Percentiles rank a stretch among this genome's conserved stretches.
Evolutionary conservation across 92 coral and sea anemone genomes (phyloP).

Genomic region (Phenganax marumi): DNA sequence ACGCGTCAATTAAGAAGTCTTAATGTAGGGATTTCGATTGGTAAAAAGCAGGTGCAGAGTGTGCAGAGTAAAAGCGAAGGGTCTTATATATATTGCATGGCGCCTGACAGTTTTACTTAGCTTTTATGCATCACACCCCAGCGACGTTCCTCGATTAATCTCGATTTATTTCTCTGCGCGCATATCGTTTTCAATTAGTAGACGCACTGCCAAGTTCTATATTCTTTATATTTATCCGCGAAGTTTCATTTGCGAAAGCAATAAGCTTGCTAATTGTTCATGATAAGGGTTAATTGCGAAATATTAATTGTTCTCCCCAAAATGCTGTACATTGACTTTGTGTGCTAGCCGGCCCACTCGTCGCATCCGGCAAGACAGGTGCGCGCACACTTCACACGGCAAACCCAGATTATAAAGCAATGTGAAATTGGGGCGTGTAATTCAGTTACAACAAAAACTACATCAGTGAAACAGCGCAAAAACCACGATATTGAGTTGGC

Average conservation of each 20-base stretch:
- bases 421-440: background rate
- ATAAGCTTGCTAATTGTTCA: conserved; percentile 37
- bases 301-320: conserved; percentile 23
- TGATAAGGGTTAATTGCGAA: conserved; percentile 37
- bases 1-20: background rate
- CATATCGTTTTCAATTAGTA: conserved; percentile 36
- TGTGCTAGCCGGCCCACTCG: conserved; percentile 31
- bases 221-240: conserved; percentile 17
- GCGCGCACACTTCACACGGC: background rate
- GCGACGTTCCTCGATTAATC: conserved; percentile 16
- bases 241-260: conserved; percentile 32
- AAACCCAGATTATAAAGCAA: conserved; percentile 36
- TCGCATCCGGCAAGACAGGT: conserved; percentile 36
- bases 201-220: background rate
- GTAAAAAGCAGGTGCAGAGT: background rate
- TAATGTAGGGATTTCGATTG: background rate
- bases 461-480: background rate
- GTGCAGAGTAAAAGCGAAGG: background rate
- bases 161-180: conserved; percentile 1
- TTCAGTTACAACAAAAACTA: conserved; percentile 29
- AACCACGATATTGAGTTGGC: conserved; percentile 2
- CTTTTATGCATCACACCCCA: conserved; percentile 14
- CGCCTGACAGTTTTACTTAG: conserved; percentile 24
- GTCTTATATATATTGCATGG: conserved; percentile 22
- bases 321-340: conserved; percentile 26